These are phyloP conservation scores for Crocodylus rhombifer DNA, from an alignment of 2,797 vertebrate genomes.

Conservation along the genomic window DNA sequence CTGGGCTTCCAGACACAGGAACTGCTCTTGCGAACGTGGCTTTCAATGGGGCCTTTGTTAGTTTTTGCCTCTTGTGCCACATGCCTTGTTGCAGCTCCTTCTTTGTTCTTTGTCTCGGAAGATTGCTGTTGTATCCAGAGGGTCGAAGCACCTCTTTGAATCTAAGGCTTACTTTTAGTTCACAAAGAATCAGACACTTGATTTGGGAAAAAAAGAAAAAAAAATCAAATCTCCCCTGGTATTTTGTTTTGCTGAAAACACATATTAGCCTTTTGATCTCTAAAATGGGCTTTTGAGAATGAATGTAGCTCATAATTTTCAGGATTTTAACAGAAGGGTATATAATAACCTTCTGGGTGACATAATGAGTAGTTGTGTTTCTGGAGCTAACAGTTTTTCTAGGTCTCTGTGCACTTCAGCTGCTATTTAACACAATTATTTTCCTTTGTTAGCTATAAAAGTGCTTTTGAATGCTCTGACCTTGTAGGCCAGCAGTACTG, in stretches of 20 bases:
- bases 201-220: neutral
- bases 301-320: neutral
- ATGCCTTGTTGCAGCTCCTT: neutral
- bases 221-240: neutral
- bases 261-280: neutral
- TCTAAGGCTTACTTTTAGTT: neutral
- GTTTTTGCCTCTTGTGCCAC: neutral
- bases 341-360: neutral
- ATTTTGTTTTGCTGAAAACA: neutral
- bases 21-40: neutral
- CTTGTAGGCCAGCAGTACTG: slow-evolving; percentile 31
- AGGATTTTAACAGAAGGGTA: accelerated
- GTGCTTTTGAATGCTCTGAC: slow-evolving; percentile 37
- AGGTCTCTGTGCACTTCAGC: neutral
- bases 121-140: accelerated
- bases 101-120: neutral
- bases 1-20: neutral
- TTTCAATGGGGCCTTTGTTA: neutral
- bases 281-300: neutral
- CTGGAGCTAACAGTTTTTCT: neutral
- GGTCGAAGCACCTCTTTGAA: accelerated
- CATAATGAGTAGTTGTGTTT: neutral
- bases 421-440: slow-evolving; percentile 49
- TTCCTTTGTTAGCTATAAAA: slow-evolving; percentile 55
- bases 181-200: neutral